These are phyloP conservation scores for Agelaius phoeniceus DNA, from an alignment of 2,113 vertebrate species.

Conservation along the genomic window DNA sequence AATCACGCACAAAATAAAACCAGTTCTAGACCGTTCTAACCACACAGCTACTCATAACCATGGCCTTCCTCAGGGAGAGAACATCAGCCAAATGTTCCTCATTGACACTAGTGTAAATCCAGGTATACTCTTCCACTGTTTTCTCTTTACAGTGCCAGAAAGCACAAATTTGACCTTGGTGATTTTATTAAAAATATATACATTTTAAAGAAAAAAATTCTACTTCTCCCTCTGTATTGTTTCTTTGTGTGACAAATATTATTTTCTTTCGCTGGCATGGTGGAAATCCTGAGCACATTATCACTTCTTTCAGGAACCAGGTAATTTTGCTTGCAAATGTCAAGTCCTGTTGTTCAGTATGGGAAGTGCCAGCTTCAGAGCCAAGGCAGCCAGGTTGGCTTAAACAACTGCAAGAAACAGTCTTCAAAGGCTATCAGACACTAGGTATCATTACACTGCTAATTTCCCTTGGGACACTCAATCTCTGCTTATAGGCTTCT, in stretches of 20 bases:
- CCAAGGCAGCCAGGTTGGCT: not conserved
- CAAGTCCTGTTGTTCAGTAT: not conserved
- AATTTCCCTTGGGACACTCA: not conserved
- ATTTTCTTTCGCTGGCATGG: not conserved
- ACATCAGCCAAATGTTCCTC: not conserved
- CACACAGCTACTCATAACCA: not conserved
- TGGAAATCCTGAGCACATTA: not conserved
- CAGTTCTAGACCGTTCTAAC: accelerated
- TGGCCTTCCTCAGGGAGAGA: accelerated
- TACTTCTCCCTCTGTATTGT: not conserved
- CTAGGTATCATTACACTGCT: not conserved
- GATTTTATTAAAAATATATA: not conserved
- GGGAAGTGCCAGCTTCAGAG: not conserved
- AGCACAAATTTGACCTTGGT: not conserved
- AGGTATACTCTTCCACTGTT: not conserved
- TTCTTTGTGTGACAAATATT: not conserved
- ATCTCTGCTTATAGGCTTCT: not conserved
- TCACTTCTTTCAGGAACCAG: not conserved
- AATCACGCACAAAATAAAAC: not conserved
- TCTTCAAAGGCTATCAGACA: not conserved
- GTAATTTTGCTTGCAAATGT: not conserved
- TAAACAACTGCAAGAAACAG: not conserved
- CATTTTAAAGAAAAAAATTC: not conserved
- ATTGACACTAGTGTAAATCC: not conserved
- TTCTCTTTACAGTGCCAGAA: not conserved